Base-by-base conservation (phyloP, 2,797 vertebrate genomes). In the Rhabdophis nuchalis region DNA sequence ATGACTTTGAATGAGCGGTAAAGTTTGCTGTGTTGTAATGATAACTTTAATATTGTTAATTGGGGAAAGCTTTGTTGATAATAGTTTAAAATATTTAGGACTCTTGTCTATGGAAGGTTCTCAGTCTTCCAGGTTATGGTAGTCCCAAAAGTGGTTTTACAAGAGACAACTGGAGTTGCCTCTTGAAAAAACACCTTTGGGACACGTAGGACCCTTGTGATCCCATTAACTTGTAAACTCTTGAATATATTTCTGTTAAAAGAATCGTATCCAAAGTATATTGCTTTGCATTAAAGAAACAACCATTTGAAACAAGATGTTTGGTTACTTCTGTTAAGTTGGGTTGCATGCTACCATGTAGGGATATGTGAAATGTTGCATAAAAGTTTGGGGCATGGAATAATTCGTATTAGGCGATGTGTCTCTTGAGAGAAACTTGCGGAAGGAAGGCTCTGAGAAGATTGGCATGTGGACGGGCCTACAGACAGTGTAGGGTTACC, bases 161-260 rank as follows among this genome's bases (percentile, higher is more conserved):
- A 58, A 58, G 57, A 10, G 23, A 25, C 58, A 58, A 1, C 58
- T 60, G 16, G 2, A 57, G 8, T 52, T 56, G 57, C 57, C 20
- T 58, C 58, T 61, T 61, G 25, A 61, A 61, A 61, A 61, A 64
- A 4, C 11, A 61, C 11, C 3, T 61, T 61, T 61, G 60, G 2
- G 29, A 64, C 60, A 89, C 53, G 18, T 87, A 54, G 87, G 85
- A 5, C 6, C 18, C 46, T 10, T 14, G 12, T 16, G 85, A 18
- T 68, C 29, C 53, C 58, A 89, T 29, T 88, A 2, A 8, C 9
- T 94, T 0, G 0, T 1, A 1, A 36, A 3, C 60, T 3, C 0
- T 0, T 1, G 16, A 20, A 52, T 53, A 92, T 53, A 54, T 88
- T 87, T 89, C 13, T 27, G 12, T 72, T 46, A 36, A 57, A 87